A percentile compares a stretch with the other conserved stretches of the same genome.
These are phyloP conservation scores for Corella eumyota DNA, from an alignment of 23 tunicate species.

Conservation along the genomic window DNA sequence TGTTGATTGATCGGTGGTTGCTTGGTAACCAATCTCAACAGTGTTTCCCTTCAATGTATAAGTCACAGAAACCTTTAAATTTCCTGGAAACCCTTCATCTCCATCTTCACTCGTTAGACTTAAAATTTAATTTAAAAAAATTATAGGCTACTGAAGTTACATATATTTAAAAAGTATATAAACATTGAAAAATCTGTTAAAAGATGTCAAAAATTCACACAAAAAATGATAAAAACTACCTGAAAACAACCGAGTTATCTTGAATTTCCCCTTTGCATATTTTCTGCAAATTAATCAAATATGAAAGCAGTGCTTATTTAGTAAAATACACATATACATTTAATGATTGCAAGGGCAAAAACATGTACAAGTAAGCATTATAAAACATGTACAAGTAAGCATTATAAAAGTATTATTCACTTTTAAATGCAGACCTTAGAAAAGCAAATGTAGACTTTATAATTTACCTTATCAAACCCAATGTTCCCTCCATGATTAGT, in stretches of 20 bases:
- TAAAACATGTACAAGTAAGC: no score
- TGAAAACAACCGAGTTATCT: slow-evolving; percentile 31
- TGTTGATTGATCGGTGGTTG: slow-evolving; percentile 44
- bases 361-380: no score
- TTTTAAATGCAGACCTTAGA: no score
- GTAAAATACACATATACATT: background rate
- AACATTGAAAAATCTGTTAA: background rate
- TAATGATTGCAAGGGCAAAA: no score
- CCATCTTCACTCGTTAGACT: slow-evolving; percentile 59
- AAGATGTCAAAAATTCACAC: background rate
- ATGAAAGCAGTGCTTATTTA: background rate
- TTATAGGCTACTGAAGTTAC: no score
- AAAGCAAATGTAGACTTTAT: background rate
- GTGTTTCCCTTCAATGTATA: slow-evolving; percentile 25
- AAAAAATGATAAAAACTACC: slow-evolving; percentile 12
- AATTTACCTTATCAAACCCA: slow-evolving; percentile 76
- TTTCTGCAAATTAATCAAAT: slow-evolving; percentile 29
- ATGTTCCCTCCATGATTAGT: slow-evolving; percentile 76
- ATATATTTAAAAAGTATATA: no score
- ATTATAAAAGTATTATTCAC: no score
- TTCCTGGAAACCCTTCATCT: slow-evolving; percentile 90
- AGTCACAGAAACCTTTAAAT: slow-evolving; percentile 20
- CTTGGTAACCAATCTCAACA: slow-evolving; percentile 32
- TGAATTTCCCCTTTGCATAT: slow-evolving; percentile 43
- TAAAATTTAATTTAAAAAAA: no score